These are phyloP conservation scores for Mionectes olivaceus DNA, from an alignment of 2,797 vertebrate genomes.

Conservation along the genomic window DNA sequence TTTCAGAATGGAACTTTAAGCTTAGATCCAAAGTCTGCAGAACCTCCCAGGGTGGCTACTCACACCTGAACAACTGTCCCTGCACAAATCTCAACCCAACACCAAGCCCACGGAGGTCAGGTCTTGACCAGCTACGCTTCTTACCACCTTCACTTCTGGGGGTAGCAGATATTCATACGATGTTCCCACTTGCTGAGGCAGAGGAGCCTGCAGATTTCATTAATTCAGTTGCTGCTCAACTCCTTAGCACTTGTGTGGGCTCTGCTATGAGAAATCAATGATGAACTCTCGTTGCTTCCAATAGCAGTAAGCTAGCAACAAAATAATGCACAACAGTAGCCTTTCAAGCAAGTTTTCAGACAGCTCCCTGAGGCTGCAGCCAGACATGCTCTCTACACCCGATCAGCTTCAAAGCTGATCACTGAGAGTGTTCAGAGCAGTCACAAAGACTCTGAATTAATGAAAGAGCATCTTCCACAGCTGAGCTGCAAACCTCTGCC, in stretches of 20 bases:
- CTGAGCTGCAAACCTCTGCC: not conserved
- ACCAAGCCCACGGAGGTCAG: not conserved
- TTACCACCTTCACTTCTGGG: not conserved
- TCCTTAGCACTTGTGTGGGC: not conserved
- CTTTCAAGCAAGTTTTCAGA: conserved; percentile 22
- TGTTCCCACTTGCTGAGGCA: not conserved
- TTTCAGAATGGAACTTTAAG: not conserved
- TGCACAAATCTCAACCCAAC: not conserved
- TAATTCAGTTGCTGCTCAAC: not conserved
- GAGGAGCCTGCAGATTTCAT: not conserved
- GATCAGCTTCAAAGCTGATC: conserved; percentile 35
- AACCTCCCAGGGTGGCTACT: not conserved
- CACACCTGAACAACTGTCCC: not conserved
- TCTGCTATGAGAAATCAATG: not conserved
- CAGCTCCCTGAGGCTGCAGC: conserved; percentile 13
- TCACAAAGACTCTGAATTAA: conserved; percentile 29
- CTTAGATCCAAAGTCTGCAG: not conserved
- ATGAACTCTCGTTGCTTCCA: not conserved
- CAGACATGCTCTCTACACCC: not conserved
- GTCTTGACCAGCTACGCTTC: not conserved
- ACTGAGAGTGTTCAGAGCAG: not conserved
- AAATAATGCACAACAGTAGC: conserved; percentile 9
- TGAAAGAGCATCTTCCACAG: conserved; percentile 21
- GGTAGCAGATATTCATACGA: not conserved
- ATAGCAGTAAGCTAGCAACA: not conserved